phyloP scores from a whole-genome alignment of 2,797 vertebrate species.

The Siniperca obscura region DNA sequence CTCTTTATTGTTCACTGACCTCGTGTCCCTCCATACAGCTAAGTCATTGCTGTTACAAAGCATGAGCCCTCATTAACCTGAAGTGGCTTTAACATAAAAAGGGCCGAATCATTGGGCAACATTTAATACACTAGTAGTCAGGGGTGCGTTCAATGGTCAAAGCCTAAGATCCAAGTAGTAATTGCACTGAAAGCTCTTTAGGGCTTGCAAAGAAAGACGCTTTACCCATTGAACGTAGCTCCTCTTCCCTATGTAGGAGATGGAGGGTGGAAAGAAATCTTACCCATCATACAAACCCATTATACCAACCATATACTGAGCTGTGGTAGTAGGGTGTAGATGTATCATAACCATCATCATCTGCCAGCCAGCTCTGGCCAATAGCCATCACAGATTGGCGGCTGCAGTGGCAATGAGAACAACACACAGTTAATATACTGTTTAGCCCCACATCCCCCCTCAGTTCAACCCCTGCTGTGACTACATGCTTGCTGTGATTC shows the following conservation, averaged over 20 bases:
- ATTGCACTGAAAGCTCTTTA: conserved; percentile 36
- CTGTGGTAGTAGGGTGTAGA: conserved; percentile 98
- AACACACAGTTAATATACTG: conserved; percentile 97
- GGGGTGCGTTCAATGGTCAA: conserved; percentile 83
- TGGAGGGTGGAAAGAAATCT: conserved; percentile 95
- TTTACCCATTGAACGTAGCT: conserved; percentile 82
- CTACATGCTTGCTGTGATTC: conserved; percentile 69
- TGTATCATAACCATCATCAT: conserved; percentile 99
- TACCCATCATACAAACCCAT: conserved; percentile 99
- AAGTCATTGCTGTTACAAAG: not conserved
- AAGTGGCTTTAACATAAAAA: conserved; percentile 82
- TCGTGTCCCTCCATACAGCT: not conserved
- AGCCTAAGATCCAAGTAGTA: conserved; percentile 53
- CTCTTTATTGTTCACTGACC: not conserved
- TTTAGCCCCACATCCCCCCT: conserved; percentile 81
- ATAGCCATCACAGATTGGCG: conserved; percentile 99
- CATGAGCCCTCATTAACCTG: conserved; percentile 4
- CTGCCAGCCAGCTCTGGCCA: conserved; percentile 99
- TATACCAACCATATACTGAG: conserved; percentile 99
- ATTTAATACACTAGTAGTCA: conserved; percentile 76
- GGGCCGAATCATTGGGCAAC: conserved; percentile 77
- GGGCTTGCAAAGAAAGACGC: conserved; percentile 49
- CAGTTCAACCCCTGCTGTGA: conserved; percentile 81
- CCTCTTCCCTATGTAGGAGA: conserved; percentile 84
- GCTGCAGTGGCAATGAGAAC: conserved; percentile 99